phyloP scores from a whole-genome alignment of 2,888 invertebrate species.

The Lepidonotus clava region DNA sequence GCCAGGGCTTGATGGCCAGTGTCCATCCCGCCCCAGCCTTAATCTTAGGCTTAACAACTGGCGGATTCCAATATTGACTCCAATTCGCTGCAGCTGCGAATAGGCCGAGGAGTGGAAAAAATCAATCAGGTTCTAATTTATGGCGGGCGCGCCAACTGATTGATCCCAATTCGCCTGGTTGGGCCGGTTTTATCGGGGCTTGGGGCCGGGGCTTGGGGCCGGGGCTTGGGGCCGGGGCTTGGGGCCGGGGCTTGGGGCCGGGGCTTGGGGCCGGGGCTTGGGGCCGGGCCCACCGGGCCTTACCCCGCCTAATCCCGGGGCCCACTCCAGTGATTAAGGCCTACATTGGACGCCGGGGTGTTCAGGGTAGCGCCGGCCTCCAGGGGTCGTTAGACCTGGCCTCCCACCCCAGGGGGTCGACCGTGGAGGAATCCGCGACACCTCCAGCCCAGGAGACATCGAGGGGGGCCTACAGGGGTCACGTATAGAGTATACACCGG shows the following conservation, averaged over 20 bases:
- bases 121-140: slow-evolving; percentile 48
- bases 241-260: neutral
- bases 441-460: no score
- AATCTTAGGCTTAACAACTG: slow-evolving; percentile 30
- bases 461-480: no score
- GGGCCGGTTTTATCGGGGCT: slow-evolving; percentile 21
- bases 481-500: no score
- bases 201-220: neutral
- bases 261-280: neutral
- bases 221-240: neutral
- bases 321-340: slow-evolving; percentile 15
- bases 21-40: neutral
- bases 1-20: neutral
- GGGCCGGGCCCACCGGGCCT: neutral
- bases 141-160: slow-evolving; percentile 13
- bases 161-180: slow-evolving; percentile 36
- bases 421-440: no score
- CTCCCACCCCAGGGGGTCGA: neutral
- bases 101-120: slow-evolving; percentile 43
- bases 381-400: neutral
- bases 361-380: neutral
- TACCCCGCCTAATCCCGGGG: neutral
- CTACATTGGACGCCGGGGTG: neutral
- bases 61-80: slow-evolving; percentile 44
- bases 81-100: slow-evolving; percentile 45